phyloP scores from a whole-genome alignment of 2,113 vertebrate species.

The Siniperca knerii region DNA sequence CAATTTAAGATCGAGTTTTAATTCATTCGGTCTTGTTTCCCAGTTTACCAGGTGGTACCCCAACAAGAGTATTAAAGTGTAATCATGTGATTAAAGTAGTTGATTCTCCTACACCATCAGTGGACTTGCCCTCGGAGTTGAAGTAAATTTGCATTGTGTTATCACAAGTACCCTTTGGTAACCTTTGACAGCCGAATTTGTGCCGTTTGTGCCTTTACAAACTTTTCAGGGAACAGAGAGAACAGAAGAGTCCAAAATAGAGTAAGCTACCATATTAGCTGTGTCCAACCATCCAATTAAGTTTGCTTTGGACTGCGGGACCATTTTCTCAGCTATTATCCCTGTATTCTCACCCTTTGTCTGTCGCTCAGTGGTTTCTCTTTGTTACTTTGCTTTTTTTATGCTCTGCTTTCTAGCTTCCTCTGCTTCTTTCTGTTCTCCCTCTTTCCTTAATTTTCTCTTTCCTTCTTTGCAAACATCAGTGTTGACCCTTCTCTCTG shows the following conservation, averaged over 20 bases:
- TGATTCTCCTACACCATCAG: no score
- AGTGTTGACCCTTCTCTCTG: not conserved
- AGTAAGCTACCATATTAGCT: not conserved
- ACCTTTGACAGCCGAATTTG: not conserved
- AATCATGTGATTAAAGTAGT: no score
- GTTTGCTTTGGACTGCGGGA: conserved; percentile 11
- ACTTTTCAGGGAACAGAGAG: not conserved
- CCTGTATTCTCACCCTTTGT: not conserved
- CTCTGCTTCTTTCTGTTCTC: not conserved
- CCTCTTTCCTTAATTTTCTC: not conserved
- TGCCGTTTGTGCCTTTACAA: not conserved
- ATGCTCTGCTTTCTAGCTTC: not conserved
- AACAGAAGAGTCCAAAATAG: not conserved
- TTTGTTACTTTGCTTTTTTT: not conserved
- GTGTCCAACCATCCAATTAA: conserved; percentile 6
- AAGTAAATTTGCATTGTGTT: no score
- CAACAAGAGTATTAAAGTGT: no score
- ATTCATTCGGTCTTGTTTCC: no score
- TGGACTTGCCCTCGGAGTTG: no score
- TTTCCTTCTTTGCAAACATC: not conserved
- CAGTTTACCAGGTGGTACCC: no score
- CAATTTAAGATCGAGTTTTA: no score
- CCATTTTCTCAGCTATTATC: conserved; percentile 1
- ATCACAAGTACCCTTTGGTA: no score
- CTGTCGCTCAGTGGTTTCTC: not conserved